A percentile compares a stretch with the other conserved stretches of the same genome.
phyloP scores from a whole-genome alignment of 2,797 vertebrate genomes.

The Hippoglossus hippoglossus region DNA sequence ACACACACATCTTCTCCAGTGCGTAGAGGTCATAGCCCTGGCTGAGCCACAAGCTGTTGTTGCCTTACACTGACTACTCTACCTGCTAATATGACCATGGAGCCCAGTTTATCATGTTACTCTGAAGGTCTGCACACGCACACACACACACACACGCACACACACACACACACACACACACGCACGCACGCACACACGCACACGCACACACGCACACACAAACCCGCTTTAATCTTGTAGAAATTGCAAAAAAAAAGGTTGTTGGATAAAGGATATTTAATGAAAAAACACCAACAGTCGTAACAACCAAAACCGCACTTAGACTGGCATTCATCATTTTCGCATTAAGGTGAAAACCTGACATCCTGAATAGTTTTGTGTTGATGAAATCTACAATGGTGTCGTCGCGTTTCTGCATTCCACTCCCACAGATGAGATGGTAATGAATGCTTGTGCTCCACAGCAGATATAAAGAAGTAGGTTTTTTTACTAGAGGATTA shows the following conservation, averaged over 20 bases:
- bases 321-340: neutral
- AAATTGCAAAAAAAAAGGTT: neutral
- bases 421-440: slow-evolving; percentile 21
- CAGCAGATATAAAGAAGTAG: slow-evolving; percentile 15
- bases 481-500: slow-evolving; percentile 13
- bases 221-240: slow-evolving; percentile 1
- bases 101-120: slow-evolving; percentile 60
- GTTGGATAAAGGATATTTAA: slow-evolving; percentile 3
- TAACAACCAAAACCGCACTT: neutral
- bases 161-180: slow-evolving; percentile 19
- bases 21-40: slow-evolving; percentile 80
- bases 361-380: slow-evolving; percentile 18
- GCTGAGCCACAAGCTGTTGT: slow-evolving; percentile 85
- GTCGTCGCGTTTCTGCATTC: slow-evolving; percentile 23
- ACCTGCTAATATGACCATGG: slow-evolving; percentile 63
- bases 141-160: slow-evolving; percentile 20
- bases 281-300: neutral
- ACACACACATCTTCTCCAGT: slow-evolving; percentile 32
- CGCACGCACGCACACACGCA: slow-evolving; percentile 10
- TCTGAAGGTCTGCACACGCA: slow-evolving; percentile 22
- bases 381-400: slow-evolving; percentile 13
- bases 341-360: slow-evolving; percentile 13
- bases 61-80: slow-evolving; percentile 55
- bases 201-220: too few species aligned
- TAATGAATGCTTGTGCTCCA: slow-evolving; percentile 21